A percentile compares a stretch with the other conserved stretches of the same genome.
phyloP scores from a whole-genome alignment of 2,113 vertebrate genomes.

The Notarius quadriscutis region DNA sequence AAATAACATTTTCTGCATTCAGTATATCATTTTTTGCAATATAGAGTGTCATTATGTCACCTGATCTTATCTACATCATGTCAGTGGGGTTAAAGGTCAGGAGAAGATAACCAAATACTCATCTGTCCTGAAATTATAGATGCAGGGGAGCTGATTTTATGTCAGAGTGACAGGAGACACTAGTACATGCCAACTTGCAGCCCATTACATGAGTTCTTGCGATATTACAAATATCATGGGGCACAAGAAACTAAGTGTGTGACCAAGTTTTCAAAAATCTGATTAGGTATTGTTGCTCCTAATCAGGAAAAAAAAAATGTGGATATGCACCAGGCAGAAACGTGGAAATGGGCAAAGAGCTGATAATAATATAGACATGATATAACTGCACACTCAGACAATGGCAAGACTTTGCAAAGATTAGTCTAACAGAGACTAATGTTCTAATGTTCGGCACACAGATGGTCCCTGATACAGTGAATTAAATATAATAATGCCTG shows the following conservation, averaged over 20 bases:
- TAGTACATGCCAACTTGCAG: neutral
- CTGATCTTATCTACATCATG: neutral
- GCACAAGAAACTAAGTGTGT: neutral
- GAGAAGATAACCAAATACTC: neutral
- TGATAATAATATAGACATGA: neutral
- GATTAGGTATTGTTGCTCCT: neutral
- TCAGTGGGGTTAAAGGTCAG: neutral
- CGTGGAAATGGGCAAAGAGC: neutral
- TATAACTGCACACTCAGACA: neutral
- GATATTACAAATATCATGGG: neutral
- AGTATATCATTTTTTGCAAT: neutral
- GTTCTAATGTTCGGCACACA: neutral
- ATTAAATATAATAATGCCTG: neutral
- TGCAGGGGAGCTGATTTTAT: neutral
- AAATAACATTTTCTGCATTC: neutral
- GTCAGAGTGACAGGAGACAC: neutral
- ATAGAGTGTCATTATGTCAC: neutral
- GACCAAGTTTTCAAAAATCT: neutral
- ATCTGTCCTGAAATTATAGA: neutral
- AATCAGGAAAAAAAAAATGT: neutral
- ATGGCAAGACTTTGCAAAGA: neutral
- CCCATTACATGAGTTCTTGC: neutral
- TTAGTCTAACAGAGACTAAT: neutral
- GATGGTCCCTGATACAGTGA: neutral
- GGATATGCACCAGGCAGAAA: neutral